phyloP scores from a whole-genome alignment of 2,888 invertebrate species.

The Nomada ferruginata region DNA sequence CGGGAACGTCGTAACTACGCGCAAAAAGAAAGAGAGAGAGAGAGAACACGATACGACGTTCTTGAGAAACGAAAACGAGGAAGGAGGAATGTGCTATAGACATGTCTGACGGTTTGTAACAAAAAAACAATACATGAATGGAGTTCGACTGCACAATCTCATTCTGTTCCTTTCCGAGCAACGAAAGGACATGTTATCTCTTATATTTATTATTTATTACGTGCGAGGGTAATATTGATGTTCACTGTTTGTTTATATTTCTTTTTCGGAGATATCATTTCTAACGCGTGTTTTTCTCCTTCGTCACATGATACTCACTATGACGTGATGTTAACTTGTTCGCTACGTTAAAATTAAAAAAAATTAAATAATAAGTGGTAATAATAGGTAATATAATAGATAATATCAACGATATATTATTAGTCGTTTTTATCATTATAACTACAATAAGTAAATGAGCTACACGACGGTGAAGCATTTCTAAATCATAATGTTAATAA shows the following conservation, averaged over 20 bases:
- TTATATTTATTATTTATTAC: conserved; percentile 4
- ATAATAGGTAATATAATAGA: neutral
- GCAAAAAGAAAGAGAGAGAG: neutral
- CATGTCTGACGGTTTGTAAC: conserved; percentile 61
- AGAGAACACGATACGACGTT: conserved; percentile 7
- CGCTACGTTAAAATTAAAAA: conserved; percentile 6
- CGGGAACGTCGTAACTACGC: conserved; percentile 15
- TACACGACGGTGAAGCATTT: neutral
- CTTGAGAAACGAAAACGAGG: conserved; percentile 37
- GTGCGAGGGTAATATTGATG: conserved; percentile 62
- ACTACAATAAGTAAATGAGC: conserved; percentile 39
- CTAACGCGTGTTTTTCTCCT: neutral
- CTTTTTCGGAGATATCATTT: neutral
- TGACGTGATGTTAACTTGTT: neutral
- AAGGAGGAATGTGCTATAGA: conserved; percentile 62
- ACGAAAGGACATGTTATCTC: conserved; percentile 32
- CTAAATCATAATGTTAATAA: conserved; percentile 16
- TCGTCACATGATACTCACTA: no score
- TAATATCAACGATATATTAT: conserved; percentile 29
- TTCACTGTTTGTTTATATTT: conserved; percentile 59
- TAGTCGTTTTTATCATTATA: conserved; percentile 10
- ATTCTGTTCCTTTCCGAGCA: conserved; percentile 5
- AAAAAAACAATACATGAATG: conserved; percentile 1
- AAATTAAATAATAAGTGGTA: conserved; percentile 32
- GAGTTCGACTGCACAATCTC: conserved; percentile 20